Evolutionary conservation across 2,888 invertebrate genomes (phyloP).

Genomic region (Apamea sordens): DNA sequence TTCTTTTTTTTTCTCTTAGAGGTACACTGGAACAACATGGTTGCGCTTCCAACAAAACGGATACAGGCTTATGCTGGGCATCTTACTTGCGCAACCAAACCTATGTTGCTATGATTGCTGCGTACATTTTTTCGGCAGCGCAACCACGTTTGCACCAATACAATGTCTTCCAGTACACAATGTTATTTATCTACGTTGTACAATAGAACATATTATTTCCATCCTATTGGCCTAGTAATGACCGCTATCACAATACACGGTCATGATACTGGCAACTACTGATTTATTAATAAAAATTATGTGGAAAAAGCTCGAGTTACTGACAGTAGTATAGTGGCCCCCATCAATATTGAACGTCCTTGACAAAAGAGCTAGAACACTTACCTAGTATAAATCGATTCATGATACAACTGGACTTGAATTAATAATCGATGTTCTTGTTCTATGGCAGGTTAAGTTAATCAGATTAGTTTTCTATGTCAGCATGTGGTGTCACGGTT

Average conservation of each 20-base stretch:
- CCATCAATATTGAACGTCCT: conserved; percentile 54
- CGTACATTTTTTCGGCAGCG: background rate
- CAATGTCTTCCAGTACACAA: background rate
- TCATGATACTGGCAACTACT: conserved; percentile 13
- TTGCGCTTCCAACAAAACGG: background rate
- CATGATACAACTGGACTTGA: conserved; percentile 55
- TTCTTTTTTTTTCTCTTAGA: no score
- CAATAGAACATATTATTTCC: background rate
- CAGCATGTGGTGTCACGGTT: conserved; percentile 2
- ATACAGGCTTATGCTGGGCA: background rate
- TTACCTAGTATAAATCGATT: conserved; percentile 56
- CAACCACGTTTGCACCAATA: background rate
- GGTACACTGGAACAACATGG: background rate
- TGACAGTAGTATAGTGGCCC: conserved; percentile 20
- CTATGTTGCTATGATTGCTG: background rate
- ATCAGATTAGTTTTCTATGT: conserved; percentile 21
- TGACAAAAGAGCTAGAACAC: conserved; percentile 54
- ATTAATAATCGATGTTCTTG: conserved; percentile 58
- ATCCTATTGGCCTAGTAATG: background rate
- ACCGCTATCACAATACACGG: background rate
- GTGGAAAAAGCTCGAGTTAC: conserved; percentile 47
- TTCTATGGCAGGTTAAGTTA: background rate
- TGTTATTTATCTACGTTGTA: background rate
- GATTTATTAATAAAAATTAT: conserved; percentile 35
- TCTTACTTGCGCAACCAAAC: no score